A percentile compares a stretch with the other conserved stretches of the same genome.
Conservation (phyloP, 2,888 invertebrate species). For the Tineola bisselliella region DNA sequence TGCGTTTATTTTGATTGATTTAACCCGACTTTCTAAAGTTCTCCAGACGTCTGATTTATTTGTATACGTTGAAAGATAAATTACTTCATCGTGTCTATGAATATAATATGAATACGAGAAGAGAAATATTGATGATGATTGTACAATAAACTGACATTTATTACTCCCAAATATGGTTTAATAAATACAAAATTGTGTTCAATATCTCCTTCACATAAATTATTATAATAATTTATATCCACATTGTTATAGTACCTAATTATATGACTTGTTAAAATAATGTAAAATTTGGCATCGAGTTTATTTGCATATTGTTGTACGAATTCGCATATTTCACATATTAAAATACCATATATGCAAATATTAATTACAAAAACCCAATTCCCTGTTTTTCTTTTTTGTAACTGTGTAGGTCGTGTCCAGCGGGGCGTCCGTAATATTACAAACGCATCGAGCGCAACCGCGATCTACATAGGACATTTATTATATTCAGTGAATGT, state of each 20-base stretch:
- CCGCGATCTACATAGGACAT: conserved; percentile 5
- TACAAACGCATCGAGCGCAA: conserved; percentile 4
- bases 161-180: not conserved
- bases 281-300: not conserved
- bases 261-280: not conserved
- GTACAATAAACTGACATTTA: not conserved
- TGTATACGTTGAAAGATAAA: not conserved
- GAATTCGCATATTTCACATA: not conserved
- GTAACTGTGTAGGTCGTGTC: not conserved
- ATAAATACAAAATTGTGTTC: not conserved
- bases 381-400: not conserved
- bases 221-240: not conserved
- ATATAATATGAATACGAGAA: not conserved
- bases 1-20: too few species aligned
- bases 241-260: not conserved
- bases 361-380: not conserved
- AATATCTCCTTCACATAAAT: not conserved
- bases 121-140: not conserved
- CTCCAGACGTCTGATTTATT: not conserved
- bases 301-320: not conserved
- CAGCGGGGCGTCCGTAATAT: not conserved
- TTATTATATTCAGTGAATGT: conserved; percentile 6
- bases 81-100: not conserved
- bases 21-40: too few species aligned
- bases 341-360: not conserved